These are phyloP conservation scores for Palaemon carinicauda DNA, from an alignment of 1,140 invertebrate genomes.

Conservation along the genomic window DNA sequence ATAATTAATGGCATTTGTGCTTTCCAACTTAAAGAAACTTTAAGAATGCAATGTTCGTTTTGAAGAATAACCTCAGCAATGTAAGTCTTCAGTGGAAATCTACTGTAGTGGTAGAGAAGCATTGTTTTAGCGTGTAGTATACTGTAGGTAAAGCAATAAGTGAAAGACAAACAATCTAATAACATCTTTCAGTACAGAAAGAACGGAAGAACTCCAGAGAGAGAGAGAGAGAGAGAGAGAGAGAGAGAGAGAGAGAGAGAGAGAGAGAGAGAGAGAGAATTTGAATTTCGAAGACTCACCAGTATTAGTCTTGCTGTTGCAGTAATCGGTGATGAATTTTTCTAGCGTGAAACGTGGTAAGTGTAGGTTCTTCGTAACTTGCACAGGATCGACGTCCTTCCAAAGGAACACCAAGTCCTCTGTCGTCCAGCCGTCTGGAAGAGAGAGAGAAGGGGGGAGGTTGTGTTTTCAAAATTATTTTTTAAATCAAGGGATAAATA, in stretches of 20 bases:
- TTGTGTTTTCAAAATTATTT: neutral
- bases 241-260: too few relatives aligned
- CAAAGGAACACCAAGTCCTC: constrained; percentile 92
- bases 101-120: too few relatives aligned
- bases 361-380: constrained; percentile 92
- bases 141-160: too few relatives aligned
- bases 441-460: neutral
- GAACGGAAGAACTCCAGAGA: neutral
- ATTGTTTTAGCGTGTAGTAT: too few relatives aligned
- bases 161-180: neutral
- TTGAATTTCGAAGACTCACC: too few relatives aligned
- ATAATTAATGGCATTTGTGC: too few relatives aligned
- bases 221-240: too few relatives aligned
- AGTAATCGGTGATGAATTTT: constrained; percentile 91
- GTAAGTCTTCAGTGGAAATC: neutral
- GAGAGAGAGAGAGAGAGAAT: too few relatives aligned
- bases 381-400: constrained; percentile 93
- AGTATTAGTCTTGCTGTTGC: constrained; percentile 95
- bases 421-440: constrained; percentile 91
- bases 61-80: too few relatives aligned
- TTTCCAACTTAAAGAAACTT: too few relatives aligned
- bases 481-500: too few relatives aligned
- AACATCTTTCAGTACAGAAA: neutral
- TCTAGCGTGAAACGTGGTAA: constrained; percentile 92
- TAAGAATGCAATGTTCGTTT: too few relatives aligned